Evolutionary conservation across 2,888 invertebrate species (phyloP).

Genomic region (Troides helena): DNA sequence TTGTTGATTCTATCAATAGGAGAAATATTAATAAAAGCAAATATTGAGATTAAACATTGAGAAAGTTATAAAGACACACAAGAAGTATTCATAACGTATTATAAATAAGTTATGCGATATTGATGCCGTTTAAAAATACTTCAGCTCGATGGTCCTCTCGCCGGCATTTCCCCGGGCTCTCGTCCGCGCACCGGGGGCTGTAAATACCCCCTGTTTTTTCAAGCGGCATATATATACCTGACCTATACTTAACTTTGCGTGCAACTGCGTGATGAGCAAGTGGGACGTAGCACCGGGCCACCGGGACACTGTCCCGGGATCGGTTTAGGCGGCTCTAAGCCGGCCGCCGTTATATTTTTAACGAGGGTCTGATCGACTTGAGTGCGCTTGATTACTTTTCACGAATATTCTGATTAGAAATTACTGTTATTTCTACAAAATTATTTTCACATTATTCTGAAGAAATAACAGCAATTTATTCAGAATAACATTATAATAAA

Average conservation of each 20-base stretch:
- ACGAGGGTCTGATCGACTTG: conserved; percentile 6
- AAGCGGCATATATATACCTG: conserved; percentile 19
- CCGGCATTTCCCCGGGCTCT: conserved; percentile 22
- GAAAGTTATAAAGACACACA: no score
- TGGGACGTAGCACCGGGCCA: conserved; percentile 16
- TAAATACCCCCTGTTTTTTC: conserved; percentile 19
- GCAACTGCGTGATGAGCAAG: conserved; percentile 19
- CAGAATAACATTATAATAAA: no score
- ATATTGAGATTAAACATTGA: no score
- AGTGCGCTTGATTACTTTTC: conserved; percentile 15
- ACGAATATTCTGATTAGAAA: not conserved
- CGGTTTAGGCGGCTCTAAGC: conserved; percentile 8
- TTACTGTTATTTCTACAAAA: no score
- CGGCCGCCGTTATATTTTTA: conserved; percentile 21
- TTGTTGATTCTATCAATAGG: no score
- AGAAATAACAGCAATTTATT: no score
- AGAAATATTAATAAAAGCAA: no score
- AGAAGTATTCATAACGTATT: no score
- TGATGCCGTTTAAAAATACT: conserved; percentile 12
- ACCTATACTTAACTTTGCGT: conserved; percentile 23
- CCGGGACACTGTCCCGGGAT: not conserved
- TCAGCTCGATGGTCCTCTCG: not conserved
- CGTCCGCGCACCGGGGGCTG: conserved; percentile 3
- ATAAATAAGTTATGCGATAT: no score
- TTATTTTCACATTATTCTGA: no score